Percentiles rank a stretch among this genome's conserved stretches.
Evolutionary conservation across 2,113 vertebrate genomes (phyloP).

Genomic region (Peromyscus maniculatus): DNA sequence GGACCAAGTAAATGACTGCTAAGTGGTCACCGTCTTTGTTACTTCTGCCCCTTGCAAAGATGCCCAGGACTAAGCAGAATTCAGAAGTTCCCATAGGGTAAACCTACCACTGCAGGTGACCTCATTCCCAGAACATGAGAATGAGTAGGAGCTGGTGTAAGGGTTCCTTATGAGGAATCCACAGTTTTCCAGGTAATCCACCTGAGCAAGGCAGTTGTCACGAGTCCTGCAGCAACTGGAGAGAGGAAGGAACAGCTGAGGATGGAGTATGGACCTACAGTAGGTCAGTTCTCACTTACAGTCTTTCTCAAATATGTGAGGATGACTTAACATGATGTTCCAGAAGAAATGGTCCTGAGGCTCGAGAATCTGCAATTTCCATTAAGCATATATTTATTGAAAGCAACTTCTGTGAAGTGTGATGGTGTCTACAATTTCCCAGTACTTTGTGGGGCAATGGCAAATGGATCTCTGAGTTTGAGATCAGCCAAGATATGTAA

Average conservation of each 20-base stretch:
- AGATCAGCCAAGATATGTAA: background rate
- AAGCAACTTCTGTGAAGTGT: background rate
- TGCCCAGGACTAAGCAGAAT: background rate
- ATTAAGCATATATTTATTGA: background rate
- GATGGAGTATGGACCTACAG: no score
- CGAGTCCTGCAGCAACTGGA: slow-evolving; percentile 93
- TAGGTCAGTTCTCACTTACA: background rate
- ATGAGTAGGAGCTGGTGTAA: slow-evolving; percentile 87
- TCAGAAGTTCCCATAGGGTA: background rate
- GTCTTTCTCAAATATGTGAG: background rate
- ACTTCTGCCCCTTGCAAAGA: no score
- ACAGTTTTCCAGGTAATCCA: slow-evolving; percentile 82
- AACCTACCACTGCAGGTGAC: slow-evolving; percentile 90
- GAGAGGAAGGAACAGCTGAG: background rate
- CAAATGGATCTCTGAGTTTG: background rate
- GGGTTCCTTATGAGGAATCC: slow-evolving; percentile 86
- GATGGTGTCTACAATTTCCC: no score
- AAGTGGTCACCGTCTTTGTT: background rate
- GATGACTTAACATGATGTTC: background rate
- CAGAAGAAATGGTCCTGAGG: no score
- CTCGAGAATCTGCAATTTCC: background rate
- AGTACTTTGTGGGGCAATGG: no score
- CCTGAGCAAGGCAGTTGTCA: slow-evolving; percentile 88
- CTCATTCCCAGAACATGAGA: slow-evolving; percentile 83
- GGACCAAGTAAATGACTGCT: background rate